A percentile compares a stretch with the other conserved stretches of the same genome.
Evolutionary conservation across 2,113 vertebrate genomes (phyloP).

Genomic region (Puffinus mauretanicus): DNA sequence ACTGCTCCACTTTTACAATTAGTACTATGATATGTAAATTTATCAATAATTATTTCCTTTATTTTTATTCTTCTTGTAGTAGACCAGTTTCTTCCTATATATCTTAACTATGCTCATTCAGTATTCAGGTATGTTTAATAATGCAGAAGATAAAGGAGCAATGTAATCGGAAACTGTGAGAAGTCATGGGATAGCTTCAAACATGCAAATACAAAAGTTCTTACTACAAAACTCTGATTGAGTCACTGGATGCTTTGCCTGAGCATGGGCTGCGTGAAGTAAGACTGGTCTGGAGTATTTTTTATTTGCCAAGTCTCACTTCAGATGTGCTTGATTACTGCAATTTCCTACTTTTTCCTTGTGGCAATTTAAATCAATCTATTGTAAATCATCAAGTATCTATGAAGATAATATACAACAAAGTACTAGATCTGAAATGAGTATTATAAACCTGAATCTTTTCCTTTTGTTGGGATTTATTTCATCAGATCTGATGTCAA

Average conservation of each 20-base stretch:
- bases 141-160: not conserved
- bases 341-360: not conserved
- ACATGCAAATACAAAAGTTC: not conserved
- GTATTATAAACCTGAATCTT: not conserved
- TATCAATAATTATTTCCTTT: not conserved
- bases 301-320: not conserved
- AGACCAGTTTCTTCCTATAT: not conserved
- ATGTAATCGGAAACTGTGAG: not conserved
- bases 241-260: not conserved
- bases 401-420: not conserved
- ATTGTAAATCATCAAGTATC: not conserved
- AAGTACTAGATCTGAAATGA: not conserved
- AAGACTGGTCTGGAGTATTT: not conserved
- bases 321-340: not conserved
- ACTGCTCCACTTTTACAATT: not conserved
- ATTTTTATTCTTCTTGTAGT: not conserved
- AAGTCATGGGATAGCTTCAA: not conserved
- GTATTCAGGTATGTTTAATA: not conserved
- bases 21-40: not conserved
- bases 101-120: not conserved
- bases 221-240: not conserved
- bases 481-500: not conserved
- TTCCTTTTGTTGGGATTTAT: not conserved
- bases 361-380: not conserved
- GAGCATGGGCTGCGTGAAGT: not conserved